Evolutionary conservation across 2,797 vertebrate species (phyloP).

Genomic region (Mionectes olivaceus): DNA sequence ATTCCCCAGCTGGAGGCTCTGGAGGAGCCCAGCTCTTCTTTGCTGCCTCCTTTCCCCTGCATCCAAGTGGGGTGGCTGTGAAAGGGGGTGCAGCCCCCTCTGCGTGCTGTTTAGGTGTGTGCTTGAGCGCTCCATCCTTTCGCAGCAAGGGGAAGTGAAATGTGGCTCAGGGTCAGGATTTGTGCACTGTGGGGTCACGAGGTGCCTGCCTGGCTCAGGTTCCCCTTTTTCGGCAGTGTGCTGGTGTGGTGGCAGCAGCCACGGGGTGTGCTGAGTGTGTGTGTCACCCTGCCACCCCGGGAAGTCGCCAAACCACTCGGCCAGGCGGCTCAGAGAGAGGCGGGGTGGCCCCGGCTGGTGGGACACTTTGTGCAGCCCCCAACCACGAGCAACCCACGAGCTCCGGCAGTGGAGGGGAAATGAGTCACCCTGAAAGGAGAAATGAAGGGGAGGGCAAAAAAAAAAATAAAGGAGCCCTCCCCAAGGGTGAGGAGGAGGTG

Average conservation of each 20-base stretch:
- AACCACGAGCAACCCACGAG: background rate
- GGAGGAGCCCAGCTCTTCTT: too few relatives aligned
- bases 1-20: background rate
- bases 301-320: accelerated
- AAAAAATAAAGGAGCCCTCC: background rate
- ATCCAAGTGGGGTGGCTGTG: background rate
- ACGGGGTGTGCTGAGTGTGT: accelerated
- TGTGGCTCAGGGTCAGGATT: background rate
- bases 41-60: background rate
- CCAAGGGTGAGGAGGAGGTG: background rate
- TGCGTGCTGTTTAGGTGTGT: background rate
- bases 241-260: accelerated
- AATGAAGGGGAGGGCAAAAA: background rate
- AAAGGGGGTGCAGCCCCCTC: background rate
- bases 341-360: background rate
- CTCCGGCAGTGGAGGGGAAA: background rate
- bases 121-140: background rate
- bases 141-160: background rate
- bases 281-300: background rate
- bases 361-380: background rate
- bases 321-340: background rate
- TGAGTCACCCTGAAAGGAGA: constrained; percentile 52
- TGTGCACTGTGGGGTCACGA: accelerated
- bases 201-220: background rate
- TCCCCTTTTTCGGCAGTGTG: background rate